These are phyloP conservation scores for Tinea semifulvella DNA, from an alignment of 2,888 invertebrate genomes.

Conservation along the genomic window DNA sequence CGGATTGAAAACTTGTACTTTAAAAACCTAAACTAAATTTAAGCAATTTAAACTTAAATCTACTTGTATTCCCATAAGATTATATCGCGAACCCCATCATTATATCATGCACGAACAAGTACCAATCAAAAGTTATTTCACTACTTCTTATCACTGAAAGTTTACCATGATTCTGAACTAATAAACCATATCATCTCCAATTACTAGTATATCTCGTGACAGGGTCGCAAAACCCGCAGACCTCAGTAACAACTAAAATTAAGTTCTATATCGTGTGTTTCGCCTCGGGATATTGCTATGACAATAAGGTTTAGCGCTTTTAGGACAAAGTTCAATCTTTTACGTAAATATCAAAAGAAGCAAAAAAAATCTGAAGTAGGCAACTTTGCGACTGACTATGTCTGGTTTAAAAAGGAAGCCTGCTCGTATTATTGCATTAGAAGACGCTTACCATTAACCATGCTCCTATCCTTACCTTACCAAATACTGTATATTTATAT, in stretches of 20 bases:
- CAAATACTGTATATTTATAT: too few relatives aligned
- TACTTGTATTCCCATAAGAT: background rate
- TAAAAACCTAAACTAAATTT: too few relatives aligned
- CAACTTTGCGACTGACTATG: too few relatives aligned
- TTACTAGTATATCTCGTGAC: slow-evolving; percentile 24
- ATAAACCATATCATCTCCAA: slow-evolving; percentile 40
- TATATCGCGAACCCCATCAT: background rate
- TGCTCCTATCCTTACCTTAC: too few relatives aligned
- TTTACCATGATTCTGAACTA: slow-evolving; percentile 18
- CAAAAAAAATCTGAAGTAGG: too few relatives aligned
- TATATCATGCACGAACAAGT: slow-evolving; percentile 6
- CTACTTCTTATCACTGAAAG: slow-evolving; percentile 12
- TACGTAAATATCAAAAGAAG: background rate
- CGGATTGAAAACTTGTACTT: too few relatives aligned
- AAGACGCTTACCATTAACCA: too few relatives aligned
- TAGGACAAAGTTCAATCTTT: background rate
- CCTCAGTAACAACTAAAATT: slow-evolving; percentile 14
- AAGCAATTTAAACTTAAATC: too few relatives aligned
- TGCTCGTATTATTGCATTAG: too few relatives aligned
- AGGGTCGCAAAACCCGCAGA: slow-evolving; percentile 11
- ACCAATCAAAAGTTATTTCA: slow-evolving; percentile 11
- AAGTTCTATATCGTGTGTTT: slow-evolving; percentile 8
- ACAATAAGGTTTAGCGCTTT: background rate
- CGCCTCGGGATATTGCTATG: background rate
- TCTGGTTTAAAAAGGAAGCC: too few relatives aligned